phyloP scores from a whole-genome alignment of 2,888 invertebrate species.

The Argynnis bischoffii region DNA sequence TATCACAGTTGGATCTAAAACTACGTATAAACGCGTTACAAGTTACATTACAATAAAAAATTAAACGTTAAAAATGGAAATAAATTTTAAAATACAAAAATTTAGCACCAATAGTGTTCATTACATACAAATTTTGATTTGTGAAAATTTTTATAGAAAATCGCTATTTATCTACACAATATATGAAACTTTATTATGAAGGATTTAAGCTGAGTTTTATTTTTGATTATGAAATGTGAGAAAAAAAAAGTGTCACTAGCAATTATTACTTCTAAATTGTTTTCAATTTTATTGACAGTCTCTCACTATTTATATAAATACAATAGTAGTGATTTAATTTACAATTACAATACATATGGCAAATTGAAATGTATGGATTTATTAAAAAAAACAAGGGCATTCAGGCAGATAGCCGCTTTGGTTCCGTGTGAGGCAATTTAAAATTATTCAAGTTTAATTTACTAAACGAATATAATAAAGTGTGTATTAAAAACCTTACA shows the following conservation, averaged over 20 bases:
- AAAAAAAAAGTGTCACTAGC: background rate
- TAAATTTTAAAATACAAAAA: slow-evolving; percentile 11
- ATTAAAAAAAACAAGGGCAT: background rate
- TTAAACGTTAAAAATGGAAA: slow-evolving; percentile 3
- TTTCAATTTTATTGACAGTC: slow-evolving; percentile 18
- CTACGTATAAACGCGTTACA: slow-evolving; percentile 47
- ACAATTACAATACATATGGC: slow-evolving; percentile 1
- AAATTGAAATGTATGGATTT: background rate
- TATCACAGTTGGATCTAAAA: slow-evolving; percentile 74
- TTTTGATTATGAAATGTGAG: background rate
- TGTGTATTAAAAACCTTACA: too few relatives aligned
- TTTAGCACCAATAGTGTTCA: slow-evolving; percentile 35
- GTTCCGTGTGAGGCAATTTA: too few relatives aligned
- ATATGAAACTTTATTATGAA: too few relatives aligned
- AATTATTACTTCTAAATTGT: background rate
- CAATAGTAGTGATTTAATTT: slow-evolving; percentile 10
- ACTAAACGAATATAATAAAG: too few relatives aligned
- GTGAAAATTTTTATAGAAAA: background rate
- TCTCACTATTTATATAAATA: slow-evolving; percentile 10
- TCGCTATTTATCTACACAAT: background rate
- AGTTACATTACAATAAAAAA: slow-evolving; percentile 23
- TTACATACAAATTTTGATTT: slow-evolving; percentile 3
- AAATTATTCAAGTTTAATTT: too few relatives aligned
- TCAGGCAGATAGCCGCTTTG: too few relatives aligned
- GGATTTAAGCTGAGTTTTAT: too few relatives aligned